Evolutionary conservation across 1,140 invertebrate species (phyloP).

Genomic region (Sweltsa coloradensis): DNA sequence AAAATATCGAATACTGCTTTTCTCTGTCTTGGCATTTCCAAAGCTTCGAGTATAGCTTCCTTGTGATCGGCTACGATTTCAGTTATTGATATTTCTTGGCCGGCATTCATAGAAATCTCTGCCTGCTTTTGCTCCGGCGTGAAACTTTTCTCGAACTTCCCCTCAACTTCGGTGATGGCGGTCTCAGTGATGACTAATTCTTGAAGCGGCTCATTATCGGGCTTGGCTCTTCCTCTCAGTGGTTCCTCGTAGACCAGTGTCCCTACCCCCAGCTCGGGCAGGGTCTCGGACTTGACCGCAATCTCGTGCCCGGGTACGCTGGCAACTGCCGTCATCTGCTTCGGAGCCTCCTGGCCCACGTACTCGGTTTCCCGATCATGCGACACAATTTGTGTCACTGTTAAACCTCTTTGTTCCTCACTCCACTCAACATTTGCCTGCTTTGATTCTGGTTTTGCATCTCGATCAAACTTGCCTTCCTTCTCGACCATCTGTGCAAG

Average conservation of each 20-base stretch:
- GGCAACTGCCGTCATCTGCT: conserved; percentile 28
- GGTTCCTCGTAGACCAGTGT: conserved; percentile 28
- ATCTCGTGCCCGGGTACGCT: conserved; percentile 34
- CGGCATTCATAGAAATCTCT: conserved; percentile 22
- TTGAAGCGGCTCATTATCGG: conserved; percentile 34
- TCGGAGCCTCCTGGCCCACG: conserved; percentile 24
- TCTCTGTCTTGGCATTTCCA: conserved; percentile 14
- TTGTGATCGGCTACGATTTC: conserved; percentile 30
- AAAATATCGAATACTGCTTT: conserved; percentile 25
- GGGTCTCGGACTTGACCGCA: conserved; percentile 35
- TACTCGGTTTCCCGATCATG: conserved; percentile 40
- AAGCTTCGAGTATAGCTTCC: conserved; percentile 19
- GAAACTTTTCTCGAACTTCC: conserved; percentile 26
- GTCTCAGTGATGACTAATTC: conserved; percentile 42
- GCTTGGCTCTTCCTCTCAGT: conserved; percentile 33
- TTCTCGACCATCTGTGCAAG: conserved; percentile 40
- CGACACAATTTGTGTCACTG: conserved; percentile 35
- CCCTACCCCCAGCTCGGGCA: conserved; percentile 32
- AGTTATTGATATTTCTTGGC: conserved; percentile 23
- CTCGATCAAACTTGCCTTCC: conserved; percentile 34
- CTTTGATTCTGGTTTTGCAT: conserved; percentile 34
- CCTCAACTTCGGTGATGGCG: conserved; percentile 37
- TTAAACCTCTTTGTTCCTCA: conserved; percentile 32
- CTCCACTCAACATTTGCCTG: conserved; percentile 34
- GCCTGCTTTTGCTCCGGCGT: conserved; percentile 26